phyloP scores from a whole-genome alignment of 2,113 vertebrate genomes.

The Gnathonemus longibarbis region DNA sequence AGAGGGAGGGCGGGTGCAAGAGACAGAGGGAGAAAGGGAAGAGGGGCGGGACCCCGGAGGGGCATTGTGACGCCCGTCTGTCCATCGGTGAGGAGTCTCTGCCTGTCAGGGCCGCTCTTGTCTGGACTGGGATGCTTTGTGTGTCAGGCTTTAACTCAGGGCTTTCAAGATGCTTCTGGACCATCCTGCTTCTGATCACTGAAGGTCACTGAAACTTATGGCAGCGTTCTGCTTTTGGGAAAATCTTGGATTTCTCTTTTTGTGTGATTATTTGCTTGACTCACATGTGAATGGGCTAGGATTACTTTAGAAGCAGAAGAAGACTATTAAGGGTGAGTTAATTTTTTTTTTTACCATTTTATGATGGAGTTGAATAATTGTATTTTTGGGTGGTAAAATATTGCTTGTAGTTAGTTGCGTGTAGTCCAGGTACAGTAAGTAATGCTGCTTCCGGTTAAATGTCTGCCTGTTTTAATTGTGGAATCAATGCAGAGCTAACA shows the following conservation, averaged over 20 bases:
- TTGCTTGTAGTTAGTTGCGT: not conserved
- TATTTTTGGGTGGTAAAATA: not conserved
- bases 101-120: constrained; percentile 58
- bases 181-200: constrained; percentile 41
- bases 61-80: constrained; percentile 62
- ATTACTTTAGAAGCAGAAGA: constrained; percentile 29
- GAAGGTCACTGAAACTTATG: constrained; percentile 45
- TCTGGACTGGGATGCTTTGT: constrained; percentile 56
- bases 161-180: constrained; percentile 35
- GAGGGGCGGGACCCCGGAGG: constrained; percentile 49
- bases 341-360: not conserved
- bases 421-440: not conserved
- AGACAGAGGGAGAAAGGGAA: constrained; percentile 26
- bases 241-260: constrained; percentile 29
- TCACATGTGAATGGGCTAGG: constrained; percentile 17
- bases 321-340: constrained; percentile 43
- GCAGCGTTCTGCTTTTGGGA: constrained; percentile 26
- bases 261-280: constrained; percentile 27
- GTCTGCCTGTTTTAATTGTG: not conserved
- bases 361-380: not conserved
- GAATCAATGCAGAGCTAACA: not conserved
- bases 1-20: constrained; percentile 33
- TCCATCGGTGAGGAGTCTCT: constrained; percentile 55
- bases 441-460: not conserved
- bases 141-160: constrained; percentile 39